Evolutionary conservation across 2,113 vertebrate genomes (phyloP), one percentile per base, ranked within the genome.

Genomic region (Proterorhinus semilunaris): DNA sequence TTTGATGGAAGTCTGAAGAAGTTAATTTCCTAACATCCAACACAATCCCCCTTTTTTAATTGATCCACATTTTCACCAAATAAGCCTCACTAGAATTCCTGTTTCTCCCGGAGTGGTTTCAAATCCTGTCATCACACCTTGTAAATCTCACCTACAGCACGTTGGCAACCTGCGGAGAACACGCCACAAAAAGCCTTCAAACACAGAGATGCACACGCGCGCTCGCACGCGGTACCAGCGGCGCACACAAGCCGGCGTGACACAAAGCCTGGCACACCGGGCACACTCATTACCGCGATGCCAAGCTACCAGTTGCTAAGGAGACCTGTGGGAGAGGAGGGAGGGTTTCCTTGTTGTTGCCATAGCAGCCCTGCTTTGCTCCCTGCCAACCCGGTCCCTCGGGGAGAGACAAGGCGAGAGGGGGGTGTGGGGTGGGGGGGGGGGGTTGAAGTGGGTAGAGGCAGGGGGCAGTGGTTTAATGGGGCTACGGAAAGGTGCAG

Each of bases 251-350:
- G 76, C 84, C 80, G 84, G 83, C 78, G 80, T 86, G 79, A 86
- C 78, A 83, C 88, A 87, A 88, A 89, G 83, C 83, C 85, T 91
- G 92, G 90, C 90, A 92, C 89, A 87, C 84, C 80, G 91, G 91
- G 91, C 89, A 93, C 85, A 81, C 90, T 93, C 88, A 89, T 90
- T 92, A 91, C 88, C 68, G 83, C 89, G 89, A 91, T 93, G 91
- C 93, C 92, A 92, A 92, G 90, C 92, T 91, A 93, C 92, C 89
- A 92, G 93, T 93, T 93, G 91, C 93, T 93, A 93, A 93, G 93
- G 92, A 93, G 93, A 93, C 92, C 91, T 92, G 90, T 89, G 91
- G 91, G 92, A 93, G 88, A 92, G 90, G 91, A 92, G 90, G 91
- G 91, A 93, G 91, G 92, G 87, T 87, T 36, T 93, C 90, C 84